phyloP scores from a whole-genome alignment of 2,888 invertebrate genomes.

The Chouioia cunea region DNA sequence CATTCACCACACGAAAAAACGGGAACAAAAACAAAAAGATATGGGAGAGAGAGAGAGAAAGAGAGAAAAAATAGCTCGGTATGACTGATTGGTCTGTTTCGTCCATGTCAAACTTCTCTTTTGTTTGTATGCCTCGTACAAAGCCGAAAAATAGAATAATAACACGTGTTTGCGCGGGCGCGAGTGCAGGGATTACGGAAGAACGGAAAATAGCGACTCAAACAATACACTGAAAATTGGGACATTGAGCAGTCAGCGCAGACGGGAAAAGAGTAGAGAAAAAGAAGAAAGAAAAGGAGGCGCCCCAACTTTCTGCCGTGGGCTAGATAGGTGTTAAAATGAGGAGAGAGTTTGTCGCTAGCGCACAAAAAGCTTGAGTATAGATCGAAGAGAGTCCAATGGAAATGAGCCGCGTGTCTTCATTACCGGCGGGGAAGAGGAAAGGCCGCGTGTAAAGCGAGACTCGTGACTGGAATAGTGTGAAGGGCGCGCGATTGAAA shows the following conservation, averaged over 20 bases:
- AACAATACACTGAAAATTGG: conserved; percentile 19
- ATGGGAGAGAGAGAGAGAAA: too few species aligned
- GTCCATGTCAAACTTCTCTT: conserved; percentile 24
- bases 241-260: conserved; percentile 6
- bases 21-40: too few species aligned
- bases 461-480: conserved; percentile 35
- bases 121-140: conserved; percentile 23
- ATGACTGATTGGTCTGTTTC: conserved; percentile 34
- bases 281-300: conserved; percentile 3
- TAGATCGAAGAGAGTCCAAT: too few species aligned
- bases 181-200: conserved; percentile 8
- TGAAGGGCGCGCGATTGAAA: conserved; percentile 37
- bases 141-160: conserved; percentile 33
- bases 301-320: neutral
- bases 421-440: neutral
- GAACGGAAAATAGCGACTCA: neutral
- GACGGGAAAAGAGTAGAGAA: conserved; percentile 1
- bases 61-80: neutral
- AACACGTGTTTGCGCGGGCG: neutral
- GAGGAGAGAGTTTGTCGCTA: too few species aligned
- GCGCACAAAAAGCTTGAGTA: too few species aligned
- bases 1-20: too few species aligned
- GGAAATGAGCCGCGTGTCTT: too few species aligned
- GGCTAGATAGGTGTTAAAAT: too few species aligned
- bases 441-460: conserved; percentile 35